Conservation (phyloP, 2,888 invertebrate genomes). For the Halictus ligatus region DNA sequence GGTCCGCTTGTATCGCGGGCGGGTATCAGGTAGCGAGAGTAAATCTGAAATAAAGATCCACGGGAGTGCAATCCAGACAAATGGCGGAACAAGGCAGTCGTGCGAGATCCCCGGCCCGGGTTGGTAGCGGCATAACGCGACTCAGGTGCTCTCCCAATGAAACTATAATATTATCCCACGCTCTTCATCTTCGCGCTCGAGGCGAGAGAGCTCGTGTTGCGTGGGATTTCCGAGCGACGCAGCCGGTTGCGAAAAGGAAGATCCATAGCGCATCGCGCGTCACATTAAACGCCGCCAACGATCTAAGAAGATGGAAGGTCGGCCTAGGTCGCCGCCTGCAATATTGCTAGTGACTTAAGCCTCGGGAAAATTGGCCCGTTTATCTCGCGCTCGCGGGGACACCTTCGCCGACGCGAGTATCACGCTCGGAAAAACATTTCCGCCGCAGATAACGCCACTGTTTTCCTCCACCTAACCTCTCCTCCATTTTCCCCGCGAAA, state of each 20-base stretch:
- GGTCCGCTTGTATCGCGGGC: background rate
- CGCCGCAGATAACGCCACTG: slow-evolving; percentile 24
- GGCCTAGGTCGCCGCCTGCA: slow-evolving; percentile 58
- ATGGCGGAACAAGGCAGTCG: slow-evolving; percentile 39
- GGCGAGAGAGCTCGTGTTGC: slow-evolving; percentile 32
- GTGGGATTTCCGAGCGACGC: slow-evolving; percentile 12
- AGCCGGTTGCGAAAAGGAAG: slow-evolving; percentile 35
- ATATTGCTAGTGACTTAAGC: slow-evolving; percentile 79
- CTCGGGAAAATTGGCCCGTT: slow-evolving; percentile 80
- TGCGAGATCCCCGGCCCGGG: slow-evolving; percentile 6
- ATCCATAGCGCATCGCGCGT: slow-evolving; percentile 26
- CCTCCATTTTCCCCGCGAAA: background rate
- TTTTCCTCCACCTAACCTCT: background rate
- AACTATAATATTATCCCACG: slow-evolving; percentile 73
- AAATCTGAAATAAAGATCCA: slow-evolving; percentile 57
- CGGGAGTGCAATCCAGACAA: slow-evolving; percentile 53
- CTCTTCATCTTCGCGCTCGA: slow-evolving; percentile 62
- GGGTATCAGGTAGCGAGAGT: slow-evolving; percentile 18
- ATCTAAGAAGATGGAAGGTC: slow-evolving; percentile 47
- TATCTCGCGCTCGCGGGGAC: slow-evolving; percentile 74
- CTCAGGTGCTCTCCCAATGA: slow-evolving; percentile 69
- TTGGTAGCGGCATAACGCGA: slow-evolving; percentile 52
- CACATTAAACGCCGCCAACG: slow-evolving; percentile 49
- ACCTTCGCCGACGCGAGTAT: slow-evolving; percentile 61
- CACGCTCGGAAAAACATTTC: slow-evolving; percentile 71